Evolutionary conservation across 2,113 vertebrate genomes (phyloP).

Genomic region (Thamnophis sirtalis): DNA sequence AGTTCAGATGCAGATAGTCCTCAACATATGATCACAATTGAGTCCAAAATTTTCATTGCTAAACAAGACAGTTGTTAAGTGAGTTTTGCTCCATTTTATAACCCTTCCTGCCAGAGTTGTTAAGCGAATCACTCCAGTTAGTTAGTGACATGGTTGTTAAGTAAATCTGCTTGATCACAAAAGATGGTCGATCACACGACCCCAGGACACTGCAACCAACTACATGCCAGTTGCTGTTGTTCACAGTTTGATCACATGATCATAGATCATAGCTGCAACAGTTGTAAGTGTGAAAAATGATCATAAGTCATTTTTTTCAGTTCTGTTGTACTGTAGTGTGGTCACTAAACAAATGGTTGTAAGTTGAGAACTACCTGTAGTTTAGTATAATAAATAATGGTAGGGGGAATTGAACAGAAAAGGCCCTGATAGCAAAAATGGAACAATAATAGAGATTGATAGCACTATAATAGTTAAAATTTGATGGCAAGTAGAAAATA

Average conservation of each 20-base stretch:
- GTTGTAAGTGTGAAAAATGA: background rate
- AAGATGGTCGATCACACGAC: background rate
- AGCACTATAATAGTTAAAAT: background rate
- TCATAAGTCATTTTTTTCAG: background rate
- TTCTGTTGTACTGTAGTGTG: background rate
- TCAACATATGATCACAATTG: background rate
- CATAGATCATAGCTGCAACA: background rate
- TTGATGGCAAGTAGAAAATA: background rate
- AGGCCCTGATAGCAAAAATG: background rate
- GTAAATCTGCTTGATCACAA: background rate
- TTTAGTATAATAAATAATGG: background rate
- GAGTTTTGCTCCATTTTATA: background rate
- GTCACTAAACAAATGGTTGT: background rate
- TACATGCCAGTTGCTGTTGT: background rate
- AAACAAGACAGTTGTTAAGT: background rate
- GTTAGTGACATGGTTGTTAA: background rate
- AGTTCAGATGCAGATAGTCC: background rate
- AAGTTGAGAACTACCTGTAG: background rate
- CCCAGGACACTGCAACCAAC: background rate
- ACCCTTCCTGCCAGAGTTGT: background rate
- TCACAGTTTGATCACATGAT: background rate
- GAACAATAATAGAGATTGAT: background rate
- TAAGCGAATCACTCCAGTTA: background rate
- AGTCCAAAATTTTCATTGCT: background rate
- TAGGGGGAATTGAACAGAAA: background rate